Evolutionary conservation across 2,888 invertebrate species (phyloP), one percentile per base, ranked within the genome.

Genomic region (Phymatocera aterrima): DNA sequence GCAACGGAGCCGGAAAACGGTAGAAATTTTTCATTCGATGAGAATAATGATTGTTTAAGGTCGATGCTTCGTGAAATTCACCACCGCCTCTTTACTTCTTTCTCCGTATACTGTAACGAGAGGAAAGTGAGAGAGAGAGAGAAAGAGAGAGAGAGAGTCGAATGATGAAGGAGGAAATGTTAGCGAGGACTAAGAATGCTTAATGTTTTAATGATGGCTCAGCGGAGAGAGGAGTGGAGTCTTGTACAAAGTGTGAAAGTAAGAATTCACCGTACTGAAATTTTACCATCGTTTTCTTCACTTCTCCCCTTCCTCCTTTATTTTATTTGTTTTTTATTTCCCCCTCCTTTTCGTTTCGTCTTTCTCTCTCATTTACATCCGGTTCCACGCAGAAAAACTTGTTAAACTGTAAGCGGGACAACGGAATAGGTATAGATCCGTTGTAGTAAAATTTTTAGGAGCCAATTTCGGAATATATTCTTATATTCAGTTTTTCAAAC

Each of bases 81-180:
- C 68, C 78, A 72, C 75, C 79, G 78, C 79, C 57, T 31, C 46
- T 40, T 74, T n/a, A n/a, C 43, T 60, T 40, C 74, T 72, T 75
- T 61, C 40, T 77, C 74, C 78, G n/a, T n/a, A n/a, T n/a, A n/a
- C n/a, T n/a, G 72, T 82, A 82, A 82, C 82, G 82, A 82, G 80
- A 80, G 77, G 77, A 77, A 81, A 83, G 81, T 80, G 80, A 81
- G 79, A 80, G 81, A 80, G 80, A 80, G 78, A 43, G 77, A 77
- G 74, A 60, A 64, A 34, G 60, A 57, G 24, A 78, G 74, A 43
- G 43, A 79, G 80, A 81, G 77, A 80, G 78, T 72, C 48, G 72
- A 77, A 78, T 43, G 12, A 78, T 72, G 80, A 83, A 82, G 77
- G 79, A 81, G 79, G 79, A 82, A 80, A 79, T 79, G 79, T 54